phyloP scores from a whole-genome alignment of 2,113 vertebrate genomes.

The Nannospalax galili region DNA sequence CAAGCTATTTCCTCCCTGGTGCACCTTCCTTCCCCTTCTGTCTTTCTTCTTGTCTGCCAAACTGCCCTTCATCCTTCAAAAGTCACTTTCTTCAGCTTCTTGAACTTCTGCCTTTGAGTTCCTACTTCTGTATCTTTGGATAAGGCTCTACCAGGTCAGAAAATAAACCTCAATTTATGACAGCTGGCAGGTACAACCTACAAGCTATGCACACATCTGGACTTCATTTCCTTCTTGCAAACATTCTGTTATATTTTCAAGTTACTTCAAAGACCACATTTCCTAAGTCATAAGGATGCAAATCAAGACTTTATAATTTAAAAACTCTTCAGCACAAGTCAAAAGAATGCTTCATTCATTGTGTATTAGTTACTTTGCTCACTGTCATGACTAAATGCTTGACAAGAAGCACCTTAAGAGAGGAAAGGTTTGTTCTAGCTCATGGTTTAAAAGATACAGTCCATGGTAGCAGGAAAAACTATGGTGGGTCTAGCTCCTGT shows the following conservation, averaged over 20 bases:
- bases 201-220: neutral
- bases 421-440: neutral
- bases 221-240: neutral
- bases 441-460: neutral
- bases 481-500: neutral
- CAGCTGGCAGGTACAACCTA: neutral
- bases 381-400: neutral
- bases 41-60: neutral
- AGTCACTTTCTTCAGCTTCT: neutral
- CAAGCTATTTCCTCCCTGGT: neutral
- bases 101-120: neutral
- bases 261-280: slow-evolving; percentile 1
- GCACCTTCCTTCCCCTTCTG: neutral
- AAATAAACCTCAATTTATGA: neutral
- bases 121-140: neutral
- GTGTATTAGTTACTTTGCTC: neutral
- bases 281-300: slow-evolving; percentile 8
- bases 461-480: neutral
- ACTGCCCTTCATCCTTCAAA: neutral
- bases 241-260: neutral
- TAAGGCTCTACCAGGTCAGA: neutral
- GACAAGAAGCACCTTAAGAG: neutral
- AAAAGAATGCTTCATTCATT: slow-evolving; percentile 5
- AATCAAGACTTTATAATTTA: slow-evolving; percentile 40
- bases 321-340: neutral